Conservation (phyloP, 2,797 vertebrate genomes). For the Pteropus rufus region DNA sequence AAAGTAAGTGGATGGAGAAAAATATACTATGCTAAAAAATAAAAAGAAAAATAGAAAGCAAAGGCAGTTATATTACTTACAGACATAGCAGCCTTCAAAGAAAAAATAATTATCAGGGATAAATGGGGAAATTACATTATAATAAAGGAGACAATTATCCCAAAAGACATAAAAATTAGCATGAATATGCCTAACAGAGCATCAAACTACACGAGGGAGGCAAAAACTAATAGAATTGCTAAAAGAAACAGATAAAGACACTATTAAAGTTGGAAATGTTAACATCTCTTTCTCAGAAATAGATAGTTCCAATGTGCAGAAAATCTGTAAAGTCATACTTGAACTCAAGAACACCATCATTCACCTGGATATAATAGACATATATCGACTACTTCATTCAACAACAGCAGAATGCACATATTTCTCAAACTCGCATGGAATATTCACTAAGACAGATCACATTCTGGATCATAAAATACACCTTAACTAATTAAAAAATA, state of each 20-base stretch:
- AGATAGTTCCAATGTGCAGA: neutral
- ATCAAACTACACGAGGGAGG: neutral
- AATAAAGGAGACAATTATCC: neutral
- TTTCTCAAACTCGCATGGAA: neutral
- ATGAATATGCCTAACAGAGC: neutral
- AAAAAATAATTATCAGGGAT: neutral
- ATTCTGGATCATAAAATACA: neutral
- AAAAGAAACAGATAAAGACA: neutral
- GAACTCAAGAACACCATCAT: neutral
- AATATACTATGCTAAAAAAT: neutral
- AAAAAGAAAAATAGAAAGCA: neutral
- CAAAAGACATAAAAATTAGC: neutral
- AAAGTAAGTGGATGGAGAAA: neutral
- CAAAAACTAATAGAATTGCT: neutral
- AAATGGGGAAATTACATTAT: neutral
- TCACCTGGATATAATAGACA: neutral
- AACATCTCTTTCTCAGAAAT: neutral
- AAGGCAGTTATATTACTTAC: neutral
- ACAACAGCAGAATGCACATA: neutral
- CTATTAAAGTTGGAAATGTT: neutral
- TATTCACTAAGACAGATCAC: neutral
- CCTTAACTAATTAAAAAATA: neutral
- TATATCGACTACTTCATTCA: neutral
- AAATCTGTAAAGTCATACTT: neutral
- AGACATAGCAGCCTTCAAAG: neutral